phyloP scores from a whole-genome alignment of 2,888 invertebrate species.

The Drosophila dives region DNA sequence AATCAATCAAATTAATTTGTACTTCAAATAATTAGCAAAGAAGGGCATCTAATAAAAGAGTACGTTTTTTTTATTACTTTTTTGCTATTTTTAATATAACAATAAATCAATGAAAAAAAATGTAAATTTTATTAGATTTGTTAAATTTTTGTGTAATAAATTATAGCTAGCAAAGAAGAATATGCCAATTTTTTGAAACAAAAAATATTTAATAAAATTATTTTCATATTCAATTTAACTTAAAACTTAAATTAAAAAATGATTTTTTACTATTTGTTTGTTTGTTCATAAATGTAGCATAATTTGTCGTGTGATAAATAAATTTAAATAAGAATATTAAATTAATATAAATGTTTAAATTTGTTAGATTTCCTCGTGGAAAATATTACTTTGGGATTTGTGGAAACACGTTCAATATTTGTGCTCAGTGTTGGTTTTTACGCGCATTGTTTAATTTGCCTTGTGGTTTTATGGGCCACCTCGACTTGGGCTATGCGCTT shows the following conservation, averaged over 20 bases:
- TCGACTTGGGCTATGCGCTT: conserved; percentile 37
- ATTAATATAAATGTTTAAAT: not conserved
- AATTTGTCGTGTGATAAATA: too few relatives aligned
- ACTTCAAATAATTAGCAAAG: not conserved
- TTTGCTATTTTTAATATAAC: not conserved
- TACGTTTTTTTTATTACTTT: not conserved
- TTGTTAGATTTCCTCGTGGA: not conserved
- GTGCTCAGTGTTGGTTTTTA: conserved; percentile 17
- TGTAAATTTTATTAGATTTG: not conserved
- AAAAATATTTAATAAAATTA: too few relatives aligned
- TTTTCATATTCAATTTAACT: too few relatives aligned
- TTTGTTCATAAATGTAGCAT: too few relatives aligned
- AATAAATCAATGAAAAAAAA: not conserved
- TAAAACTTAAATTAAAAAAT: too few relatives aligned
- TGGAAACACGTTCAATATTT: conserved; percentile 12
- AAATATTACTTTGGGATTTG: not conserved
- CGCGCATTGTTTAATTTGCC: conserved; percentile 39
- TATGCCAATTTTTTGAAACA: too few relatives aligned
- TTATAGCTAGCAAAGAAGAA: not conserved
- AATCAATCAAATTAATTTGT: conserved; percentile 6
- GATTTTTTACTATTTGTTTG: too few relatives aligned
- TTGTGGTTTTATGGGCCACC: conserved; percentile 54
- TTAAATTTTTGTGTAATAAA: not conserved
- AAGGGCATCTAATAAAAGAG: not conserved
- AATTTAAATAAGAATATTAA: too few relatives aligned